These are phyloP conservation scores for Coreoperca whiteheadi DNA, from an alignment of 2,113 vertebrate genomes.

Conservation along the genomic window DNA sequence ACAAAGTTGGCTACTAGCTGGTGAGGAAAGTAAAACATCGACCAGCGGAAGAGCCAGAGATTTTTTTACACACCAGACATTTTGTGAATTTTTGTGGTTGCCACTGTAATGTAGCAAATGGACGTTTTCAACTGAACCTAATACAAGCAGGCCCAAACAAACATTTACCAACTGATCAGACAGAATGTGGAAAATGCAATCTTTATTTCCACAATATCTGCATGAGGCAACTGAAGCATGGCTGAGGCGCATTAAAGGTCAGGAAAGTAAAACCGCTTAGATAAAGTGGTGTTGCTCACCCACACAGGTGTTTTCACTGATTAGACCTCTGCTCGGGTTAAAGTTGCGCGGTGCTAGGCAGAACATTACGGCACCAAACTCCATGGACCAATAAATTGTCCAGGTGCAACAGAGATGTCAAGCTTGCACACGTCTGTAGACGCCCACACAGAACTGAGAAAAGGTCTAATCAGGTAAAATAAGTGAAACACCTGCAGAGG, in stretches of 20 bases:
- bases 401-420: not conserved
- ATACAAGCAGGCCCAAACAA: not conserved
- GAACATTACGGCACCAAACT: not conserved
- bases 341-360: not conserved
- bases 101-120: not conserved
- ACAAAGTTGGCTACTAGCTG: too few species aligned
- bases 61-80: too few species aligned
- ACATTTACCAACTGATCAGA: not conserved
- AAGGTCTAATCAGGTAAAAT: not conserved
- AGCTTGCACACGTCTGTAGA: too few species aligned
- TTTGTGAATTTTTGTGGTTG: not conserved
- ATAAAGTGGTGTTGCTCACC: not conserved
- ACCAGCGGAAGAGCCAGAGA: not conserved
- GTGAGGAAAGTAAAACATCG: too few species aligned
- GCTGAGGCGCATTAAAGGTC: not conserved
- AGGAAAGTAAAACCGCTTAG: not conserved
- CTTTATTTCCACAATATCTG: not conserved
- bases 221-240: not conserved
- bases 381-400: not conserved
- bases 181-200: not conserved
- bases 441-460: not conserved
- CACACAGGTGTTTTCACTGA: conserved; percentile 1
- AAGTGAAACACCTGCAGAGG: not conserved
- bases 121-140: too few species aligned
- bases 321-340: not conserved